Evolutionary conservation across 2,888 invertebrate genomes (phyloP).

Genomic region (Callyntrura guangdongensis): DNA sequence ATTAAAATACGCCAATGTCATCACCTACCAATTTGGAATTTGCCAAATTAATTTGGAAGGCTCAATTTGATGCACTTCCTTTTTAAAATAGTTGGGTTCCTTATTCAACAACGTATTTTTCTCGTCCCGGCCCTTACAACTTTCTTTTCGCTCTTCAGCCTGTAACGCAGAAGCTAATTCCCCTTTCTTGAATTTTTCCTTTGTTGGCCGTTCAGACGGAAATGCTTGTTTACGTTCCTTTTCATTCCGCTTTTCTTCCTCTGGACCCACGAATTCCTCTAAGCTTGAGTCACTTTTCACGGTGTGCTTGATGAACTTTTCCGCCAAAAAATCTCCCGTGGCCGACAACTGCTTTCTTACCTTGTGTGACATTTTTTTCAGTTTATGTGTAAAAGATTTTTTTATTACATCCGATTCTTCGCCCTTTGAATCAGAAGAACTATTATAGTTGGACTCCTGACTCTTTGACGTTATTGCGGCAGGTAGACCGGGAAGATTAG

Average conservation of each 20-base stretch:
- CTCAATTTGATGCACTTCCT: background rate
- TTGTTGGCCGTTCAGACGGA: too few relatives aligned
- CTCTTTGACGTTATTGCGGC: constrained; percentile 33
- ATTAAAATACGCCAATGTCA: constrained; percentile 9
- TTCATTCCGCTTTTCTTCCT: background rate
- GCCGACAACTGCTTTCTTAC: constrained; percentile 63
- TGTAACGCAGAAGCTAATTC: too few relatives aligned
- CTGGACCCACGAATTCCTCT: background rate
- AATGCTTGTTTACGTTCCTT: too few relatives aligned
- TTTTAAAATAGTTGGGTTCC: background rate
- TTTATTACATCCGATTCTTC: background rate
- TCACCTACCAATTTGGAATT: constrained; percentile 30
- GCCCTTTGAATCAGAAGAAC: constrained; percentile 14
- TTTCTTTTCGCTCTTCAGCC: background rate
- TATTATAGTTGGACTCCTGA: constrained; percentile 12
- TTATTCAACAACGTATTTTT: background rate
- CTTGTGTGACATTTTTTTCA: constrained; percentile 29
- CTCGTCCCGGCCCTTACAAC: background rate
- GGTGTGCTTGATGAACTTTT: constrained; percentile 26
- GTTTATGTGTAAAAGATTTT: constrained; percentile 6
- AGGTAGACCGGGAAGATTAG: constrained; percentile 63
- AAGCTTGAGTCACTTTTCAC: constrained; percentile 23
- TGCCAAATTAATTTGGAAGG: constrained; percentile 32
- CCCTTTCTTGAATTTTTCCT: too few relatives aligned
- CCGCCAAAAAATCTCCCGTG: constrained; percentile 44